phyloP scores from a whole-genome alignment of 1,140 invertebrate species.

The Eubasilissa regina region DNA sequence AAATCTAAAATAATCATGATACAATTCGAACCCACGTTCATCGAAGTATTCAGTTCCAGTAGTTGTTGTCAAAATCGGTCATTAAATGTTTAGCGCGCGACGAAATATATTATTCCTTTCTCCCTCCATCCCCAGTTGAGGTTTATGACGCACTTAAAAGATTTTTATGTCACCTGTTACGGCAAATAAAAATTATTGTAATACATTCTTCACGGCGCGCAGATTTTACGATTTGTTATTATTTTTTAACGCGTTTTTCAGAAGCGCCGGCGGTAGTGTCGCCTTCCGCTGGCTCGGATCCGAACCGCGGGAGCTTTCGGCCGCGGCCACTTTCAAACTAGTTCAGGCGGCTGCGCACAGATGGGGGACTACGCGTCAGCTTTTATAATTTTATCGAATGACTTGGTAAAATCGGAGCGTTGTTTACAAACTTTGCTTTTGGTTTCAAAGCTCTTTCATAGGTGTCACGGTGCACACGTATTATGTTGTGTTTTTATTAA shows the following conservation, averaged over 20 bases:
- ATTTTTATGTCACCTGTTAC: conserved; percentile 60
- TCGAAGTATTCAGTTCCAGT: not conserved
- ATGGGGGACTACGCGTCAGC: conserved; percentile 16
- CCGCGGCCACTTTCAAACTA: conserved; percentile 4
- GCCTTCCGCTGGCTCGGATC: not conserved
- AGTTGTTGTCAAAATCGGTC: conserved; percentile 51
- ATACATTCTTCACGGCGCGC: conserved; percentile 47
- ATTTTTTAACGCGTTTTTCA: conserved; percentile 12
- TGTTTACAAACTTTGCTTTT: conserved; percentile 6
- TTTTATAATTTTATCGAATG: conserved; percentile 29
- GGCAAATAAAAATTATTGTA: conserved; percentile 58
- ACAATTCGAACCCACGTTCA: not conserved
- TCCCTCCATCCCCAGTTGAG: not conserved
- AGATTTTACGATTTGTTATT: conserved; percentile 54
- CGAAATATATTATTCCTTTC: conserved; percentile 46
- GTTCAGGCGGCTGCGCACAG: conserved; percentile 29
- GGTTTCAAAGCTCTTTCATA: conserved; percentile 16
- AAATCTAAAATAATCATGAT: no score
- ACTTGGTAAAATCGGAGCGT: not conserved
- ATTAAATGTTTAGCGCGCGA: conserved; percentile 54
- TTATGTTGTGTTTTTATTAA: not conserved
- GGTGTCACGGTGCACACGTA: conserved; percentile 14
- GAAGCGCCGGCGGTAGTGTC: not conserved
- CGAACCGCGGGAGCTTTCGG: conserved; percentile 17
- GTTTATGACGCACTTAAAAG: conserved; percentile 57